These are phyloP conservation scores for Myodes glareolus DNA, from an alignment of 2,113 vertebrate species.

Conservation along the genomic window DNA sequence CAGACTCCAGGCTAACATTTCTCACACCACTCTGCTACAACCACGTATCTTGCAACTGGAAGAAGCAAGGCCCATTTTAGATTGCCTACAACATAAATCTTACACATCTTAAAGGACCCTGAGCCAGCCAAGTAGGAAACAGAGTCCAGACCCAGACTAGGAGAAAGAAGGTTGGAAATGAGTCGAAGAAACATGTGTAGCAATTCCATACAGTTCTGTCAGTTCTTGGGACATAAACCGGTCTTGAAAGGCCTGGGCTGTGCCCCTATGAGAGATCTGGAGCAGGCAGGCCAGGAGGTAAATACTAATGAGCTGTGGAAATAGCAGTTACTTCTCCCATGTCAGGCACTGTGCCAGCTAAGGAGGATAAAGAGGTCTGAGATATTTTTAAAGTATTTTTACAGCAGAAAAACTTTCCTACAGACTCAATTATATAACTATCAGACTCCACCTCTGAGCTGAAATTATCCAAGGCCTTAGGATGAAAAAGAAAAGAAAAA, in stretches of 20 bases:
- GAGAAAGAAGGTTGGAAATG: constrained; percentile 56
- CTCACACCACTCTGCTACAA: neutral
- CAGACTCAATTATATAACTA: constrained; percentile 81
- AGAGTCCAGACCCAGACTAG: constrained; percentile 42
- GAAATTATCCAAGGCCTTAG: constrained; percentile 73
- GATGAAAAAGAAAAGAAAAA: neutral
- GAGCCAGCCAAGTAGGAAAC: constrained; percentile 56
- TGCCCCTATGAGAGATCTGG: constrained; percentile 28
- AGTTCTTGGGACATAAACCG: constrained; percentile 60
- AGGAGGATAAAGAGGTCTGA: constrained; percentile 73
- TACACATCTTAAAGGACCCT: constrained; percentile 42
- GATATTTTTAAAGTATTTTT: constrained; percentile 78
- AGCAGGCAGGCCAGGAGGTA: constrained; percentile 57
- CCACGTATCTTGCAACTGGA: neutral
- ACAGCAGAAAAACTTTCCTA: constrained; percentile 78
- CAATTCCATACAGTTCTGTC: constrained; percentile 51
- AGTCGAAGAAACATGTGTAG: constrained; percentile 67
- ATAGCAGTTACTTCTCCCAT: constrained; percentile 61
- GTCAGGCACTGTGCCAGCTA: constrained; percentile 58
- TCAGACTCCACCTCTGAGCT: constrained; percentile 74
- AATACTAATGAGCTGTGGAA: constrained; percentile 76
- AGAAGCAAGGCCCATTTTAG: constrained; percentile 50
- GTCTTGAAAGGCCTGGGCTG: constrained; percentile 59
- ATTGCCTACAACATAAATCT: constrained; percentile 42
- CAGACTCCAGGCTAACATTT: neutral